Base-by-base conservation (phyloP, 2,797 vertebrate genomes). In the Lacerta bilineata region DNA sequence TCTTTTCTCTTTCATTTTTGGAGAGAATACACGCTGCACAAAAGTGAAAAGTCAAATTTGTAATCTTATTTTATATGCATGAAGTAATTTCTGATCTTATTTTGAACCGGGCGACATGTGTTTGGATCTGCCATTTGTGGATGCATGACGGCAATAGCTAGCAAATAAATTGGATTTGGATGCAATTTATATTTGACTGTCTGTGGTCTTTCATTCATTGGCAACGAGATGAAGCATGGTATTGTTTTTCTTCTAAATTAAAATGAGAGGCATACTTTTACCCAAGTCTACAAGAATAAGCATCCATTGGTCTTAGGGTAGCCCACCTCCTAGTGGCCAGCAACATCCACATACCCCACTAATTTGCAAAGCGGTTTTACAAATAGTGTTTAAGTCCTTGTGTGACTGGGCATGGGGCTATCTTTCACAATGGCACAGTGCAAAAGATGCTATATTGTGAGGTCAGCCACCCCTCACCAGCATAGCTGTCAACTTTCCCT, bases 31-130 rank as follows among this genome's bases (percentile, higher is more conserved):
- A 66, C 66, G 29, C 39, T 11, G 27, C n/a, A 66, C 15, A 68
- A 64, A 66, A 64, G 41, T 29, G 23, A 10, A 15, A 61, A 36
- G 72, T 27, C 55, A 18, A 64, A 29, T 4, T 20, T 66, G 59
- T 68, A 77, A 78, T 85, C 39, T n/a, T 46, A 78, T 85, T 66
- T 66, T 23, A 20, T 66, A 66, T 46, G 74, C 84, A 66, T 46
- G 59, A 68, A 77, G 66, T 77, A 23, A 68, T 66, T 33, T 68
- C 39, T 43, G 59, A 46, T 77, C 74, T 77, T 77, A 13, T 85
- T 66, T 85, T 77, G 84, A 85, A 46, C 13, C 5, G 36, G 59
- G 55, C 3, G 15, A 74, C 25, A 39, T 18, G 50, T 64, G 59
- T 77, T 33, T 43, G 74, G 8, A 66, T 85, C 27, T 64, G 36